Conservation (phyloP, 2,113 vertebrate species). For the Myotis brandtii region DNA sequence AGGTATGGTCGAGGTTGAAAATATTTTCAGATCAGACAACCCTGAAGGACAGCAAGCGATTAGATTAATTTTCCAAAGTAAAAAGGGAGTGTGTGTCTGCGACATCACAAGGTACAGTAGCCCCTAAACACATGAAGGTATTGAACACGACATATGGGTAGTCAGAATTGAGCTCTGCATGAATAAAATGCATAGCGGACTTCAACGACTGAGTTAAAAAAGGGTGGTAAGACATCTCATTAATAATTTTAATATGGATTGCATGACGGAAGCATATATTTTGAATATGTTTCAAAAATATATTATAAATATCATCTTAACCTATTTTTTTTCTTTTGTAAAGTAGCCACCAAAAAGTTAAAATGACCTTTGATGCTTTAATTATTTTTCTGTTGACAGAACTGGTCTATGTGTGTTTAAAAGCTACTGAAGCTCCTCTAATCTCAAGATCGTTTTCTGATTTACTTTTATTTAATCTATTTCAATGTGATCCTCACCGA, state of each 20-base stretch:
- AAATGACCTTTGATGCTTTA: not conserved
- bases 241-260: not conserved
- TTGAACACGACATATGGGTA: not conserved
- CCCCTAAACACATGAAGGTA: not conserved
- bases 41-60: not conserved
- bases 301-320: not conserved
- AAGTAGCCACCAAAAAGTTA: not conserved
- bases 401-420: not conserved
- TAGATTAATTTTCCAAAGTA: not conserved
- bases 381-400: not conserved
- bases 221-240: not conserved
- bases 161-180: not conserved
- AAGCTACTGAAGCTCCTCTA: not conserved
- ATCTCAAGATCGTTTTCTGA: not conserved
- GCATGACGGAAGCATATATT: not conserved
- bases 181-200: not conserved
- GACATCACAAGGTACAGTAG: not conserved
- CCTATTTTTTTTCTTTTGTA: not conserved
- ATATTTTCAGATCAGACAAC: not conserved
- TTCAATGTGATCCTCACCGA: not conserved
- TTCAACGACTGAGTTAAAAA: not conserved
- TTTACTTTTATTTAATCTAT: not conserved
- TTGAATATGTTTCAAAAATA: not conserved
- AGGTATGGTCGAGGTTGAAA: conserved; percentile 9
- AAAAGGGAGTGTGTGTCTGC: not conserved